Base-by-base conservation (phyloP, 2,888 invertebrate genomes). In the Malachius bipustulatus region DNA sequence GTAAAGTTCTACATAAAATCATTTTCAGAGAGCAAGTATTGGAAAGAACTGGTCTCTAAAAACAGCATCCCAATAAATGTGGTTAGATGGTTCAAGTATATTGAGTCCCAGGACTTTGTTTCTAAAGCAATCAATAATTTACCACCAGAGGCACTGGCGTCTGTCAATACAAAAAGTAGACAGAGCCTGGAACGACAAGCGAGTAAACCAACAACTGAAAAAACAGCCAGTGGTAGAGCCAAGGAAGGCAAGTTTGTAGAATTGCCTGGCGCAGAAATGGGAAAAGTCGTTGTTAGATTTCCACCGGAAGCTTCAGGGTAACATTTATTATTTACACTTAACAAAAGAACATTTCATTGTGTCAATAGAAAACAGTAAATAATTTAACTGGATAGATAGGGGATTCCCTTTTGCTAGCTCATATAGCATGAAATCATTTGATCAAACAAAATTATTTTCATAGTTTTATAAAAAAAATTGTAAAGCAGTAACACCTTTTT, bases 251-350 rank as follows among this genome's bases (percentile, higher is more conserved):
- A 96, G 66, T 98, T 96, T 62, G 75, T 96, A 34, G 96, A 97
- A 26, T 69, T 99, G 34, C 94, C 94, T 0, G 89, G 88, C 35
- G 98, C 97, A 16, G 90, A 94, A 65, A 84, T 85, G 76, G 97
- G 97, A 15, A 89, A 98, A 65, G 96, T 99, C 34, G 76, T 98
- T 15, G 97, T 98, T 0, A 72, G 98, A 42, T 99, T 99, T 60
- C 98, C 98, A n/a, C 98, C 98, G 26, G 98, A 99, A 68, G 98
- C 98, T 19, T 96, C 96, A 48, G 98, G 94, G 71, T 90, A 61
- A 54, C 60, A 47, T 15, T 26, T 13, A 12, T 14, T 19, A 13
- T 26, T 24, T 28, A 16, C 16, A 14, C 12, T 27, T n/a, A n/a
- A n/a, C n/a, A n/a, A n/a, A n/a, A 29, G 29, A n/a, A 9, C 10